Conservation (phyloP, 2,797 vertebrate species). For the Artibeus lituratus region DNA sequence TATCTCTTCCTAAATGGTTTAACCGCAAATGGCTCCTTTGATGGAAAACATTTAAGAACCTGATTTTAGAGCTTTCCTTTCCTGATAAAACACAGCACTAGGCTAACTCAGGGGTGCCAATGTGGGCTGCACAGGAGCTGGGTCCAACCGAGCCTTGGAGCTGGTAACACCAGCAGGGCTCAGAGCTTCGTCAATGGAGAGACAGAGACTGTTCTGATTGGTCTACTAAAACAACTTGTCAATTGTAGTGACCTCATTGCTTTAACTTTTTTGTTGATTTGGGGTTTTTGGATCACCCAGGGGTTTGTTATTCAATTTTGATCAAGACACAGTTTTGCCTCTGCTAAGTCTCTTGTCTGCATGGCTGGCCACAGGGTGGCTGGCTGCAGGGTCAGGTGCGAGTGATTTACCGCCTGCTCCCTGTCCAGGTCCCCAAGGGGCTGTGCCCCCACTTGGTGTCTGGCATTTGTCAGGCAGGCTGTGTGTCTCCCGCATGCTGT, state of each 20-base stretch:
- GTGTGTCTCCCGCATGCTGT: background rate
- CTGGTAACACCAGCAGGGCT: background rate
- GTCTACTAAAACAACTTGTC: background rate
- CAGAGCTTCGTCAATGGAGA: background rate
- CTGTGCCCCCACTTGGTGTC: background rate
- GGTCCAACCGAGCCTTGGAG: background rate
- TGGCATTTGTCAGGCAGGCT: background rate
- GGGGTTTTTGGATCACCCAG: background rate
- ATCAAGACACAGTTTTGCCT: background rate
- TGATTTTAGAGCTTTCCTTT: background rate
- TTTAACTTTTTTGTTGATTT: background rate
- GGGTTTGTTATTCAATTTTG: background rate
- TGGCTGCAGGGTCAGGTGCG: fast-evolving
- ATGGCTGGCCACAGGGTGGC: background rate
- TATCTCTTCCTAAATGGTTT: background rate
- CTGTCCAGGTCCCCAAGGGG: background rate
- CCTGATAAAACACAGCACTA: background rate
- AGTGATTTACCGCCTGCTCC: background rate
- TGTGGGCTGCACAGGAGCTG: background rate
- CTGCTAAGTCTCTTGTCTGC: background rate
- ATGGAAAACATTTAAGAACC: background rate
- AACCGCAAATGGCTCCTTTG: background rate
- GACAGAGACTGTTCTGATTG: background rate
- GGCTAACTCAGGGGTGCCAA: background rate
- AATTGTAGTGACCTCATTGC: background rate